Conservation (phyloP, 2,113 vertebrate species). For the Numida meleagris region DNA sequence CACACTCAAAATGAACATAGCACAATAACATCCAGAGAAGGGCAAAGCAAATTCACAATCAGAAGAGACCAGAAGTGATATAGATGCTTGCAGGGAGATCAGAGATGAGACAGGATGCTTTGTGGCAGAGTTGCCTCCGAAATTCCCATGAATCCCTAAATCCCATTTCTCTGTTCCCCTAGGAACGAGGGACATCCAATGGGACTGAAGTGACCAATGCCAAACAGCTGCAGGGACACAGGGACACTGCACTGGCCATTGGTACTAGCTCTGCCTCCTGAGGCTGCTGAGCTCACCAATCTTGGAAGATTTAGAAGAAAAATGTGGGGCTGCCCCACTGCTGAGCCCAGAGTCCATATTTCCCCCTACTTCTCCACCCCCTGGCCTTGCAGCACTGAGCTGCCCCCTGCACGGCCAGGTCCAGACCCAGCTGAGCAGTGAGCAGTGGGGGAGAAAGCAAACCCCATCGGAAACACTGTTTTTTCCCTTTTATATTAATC, state of each 20-base stretch:
- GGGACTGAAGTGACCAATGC: background rate
- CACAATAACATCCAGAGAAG: background rate
- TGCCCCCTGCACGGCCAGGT: background rate
- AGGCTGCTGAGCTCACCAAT: background rate
- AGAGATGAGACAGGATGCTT: background rate
- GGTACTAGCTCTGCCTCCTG: background rate
- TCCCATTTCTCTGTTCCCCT: background rate
- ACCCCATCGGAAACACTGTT: background rate
- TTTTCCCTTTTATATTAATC: conserved; percentile 40
- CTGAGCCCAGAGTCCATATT: background rate
- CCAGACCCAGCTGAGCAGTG: background rate
- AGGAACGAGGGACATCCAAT: background rate
- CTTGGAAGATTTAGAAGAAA: background rate
- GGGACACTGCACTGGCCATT: fast-evolving
- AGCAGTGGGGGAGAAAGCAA: conserved; percentile 20
- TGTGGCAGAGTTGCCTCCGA: fast-evolving
- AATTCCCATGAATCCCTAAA: background rate
- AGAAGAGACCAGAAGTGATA: background rate
- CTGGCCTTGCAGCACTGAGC: background rate
- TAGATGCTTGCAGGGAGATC: fast-evolving
- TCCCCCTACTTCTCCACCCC: background rate
- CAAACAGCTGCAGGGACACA: fast-evolving
- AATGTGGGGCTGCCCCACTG: background rate
- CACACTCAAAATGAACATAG: background rate
- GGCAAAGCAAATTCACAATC: background rate